A percentile compares a stretch with the other conserved stretches of the same genome.
phyloP scores from a whole-genome alignment of 1,140 invertebrate genomes.

The Physella acuta region DNA sequence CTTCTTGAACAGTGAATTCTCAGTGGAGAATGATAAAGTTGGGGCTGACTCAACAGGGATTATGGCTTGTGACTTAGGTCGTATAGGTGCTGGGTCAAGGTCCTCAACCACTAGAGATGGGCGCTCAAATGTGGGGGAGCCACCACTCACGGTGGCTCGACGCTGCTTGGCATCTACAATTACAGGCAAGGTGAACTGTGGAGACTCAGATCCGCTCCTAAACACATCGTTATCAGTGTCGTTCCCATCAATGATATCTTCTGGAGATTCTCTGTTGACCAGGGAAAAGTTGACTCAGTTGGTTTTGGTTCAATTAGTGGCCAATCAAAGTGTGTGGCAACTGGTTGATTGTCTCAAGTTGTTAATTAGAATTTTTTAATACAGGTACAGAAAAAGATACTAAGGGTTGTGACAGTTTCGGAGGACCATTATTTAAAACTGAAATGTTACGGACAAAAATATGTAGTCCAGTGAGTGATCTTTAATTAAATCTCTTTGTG shows the following conservation, averaged over 20 bases:
- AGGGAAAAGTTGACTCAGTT: no score
- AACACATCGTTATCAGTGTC: slow-evolving; percentile 56
- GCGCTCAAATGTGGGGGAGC: slow-evolving; percentile 71
- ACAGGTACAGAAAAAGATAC: no score
- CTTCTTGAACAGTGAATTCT: slow-evolving; percentile 22
- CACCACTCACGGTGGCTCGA: slow-evolving; percentile 84
- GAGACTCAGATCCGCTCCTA: slow-evolving; percentile 52
- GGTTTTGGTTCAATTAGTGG: no score
- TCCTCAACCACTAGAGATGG: slow-evolving; percentile 58
- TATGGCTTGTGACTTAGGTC: slow-evolving; percentile 44
- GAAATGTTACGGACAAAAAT: no score
- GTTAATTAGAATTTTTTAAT: no score
- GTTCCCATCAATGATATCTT: slow-evolving; percentile 41
- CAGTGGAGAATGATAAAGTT: slow-evolving; percentile 27
- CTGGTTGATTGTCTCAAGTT: no score
- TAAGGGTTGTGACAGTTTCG: no score
- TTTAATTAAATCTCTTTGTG: no score
- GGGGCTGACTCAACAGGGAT: slow-evolving; percentile 31
- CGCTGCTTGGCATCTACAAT: slow-evolving; percentile 75
- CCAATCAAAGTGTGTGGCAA: no score
- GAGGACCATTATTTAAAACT: no score
- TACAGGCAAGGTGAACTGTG: slow-evolving; percentile 70
- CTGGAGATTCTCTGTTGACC: slow-evolving; percentile 41
- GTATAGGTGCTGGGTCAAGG: slow-evolving; percentile 39
- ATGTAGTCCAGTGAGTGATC: no score